Evolutionary conservation across 2,797 vertebrate genomes (phyloP), one percentile per base, ranked within the genome.

Genomic region (Cossypha heuglini): DNA sequence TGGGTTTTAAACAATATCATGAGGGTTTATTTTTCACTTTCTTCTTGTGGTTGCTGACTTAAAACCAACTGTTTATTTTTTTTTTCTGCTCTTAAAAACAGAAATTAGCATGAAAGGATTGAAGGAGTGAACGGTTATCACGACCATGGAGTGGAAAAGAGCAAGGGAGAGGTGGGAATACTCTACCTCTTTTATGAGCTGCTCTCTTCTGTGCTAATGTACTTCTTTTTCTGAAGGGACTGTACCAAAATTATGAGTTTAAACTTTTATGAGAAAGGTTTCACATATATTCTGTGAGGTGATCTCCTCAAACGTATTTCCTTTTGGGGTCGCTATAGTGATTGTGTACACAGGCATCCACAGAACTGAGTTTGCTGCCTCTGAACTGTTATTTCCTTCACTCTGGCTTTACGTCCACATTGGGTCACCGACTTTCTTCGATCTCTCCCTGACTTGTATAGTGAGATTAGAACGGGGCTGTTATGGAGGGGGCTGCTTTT

Each of bases 21-120:
- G 7, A 84, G 24, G 12, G 31, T 59, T 86, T 84, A 26, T 51
- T 94, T 83, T 78, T 46, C 12, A 21, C 35, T 43, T 77, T 73
- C 18, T 87, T 43, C 2, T 51, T 78, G 4, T 68, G 90, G 18
- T 54, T 84, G 35, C 46, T 94, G 49, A 45, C 55, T 68, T 95
- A 35, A 93, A 94, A 91, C 35, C 33, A 82, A 85, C 13, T 55
- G 25, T 52, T 92, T 62, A 5, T 94, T 93, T 96, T 95, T 88
- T 35, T 35, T 74, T 91, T 73, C 74, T 58, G 25, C 45, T 88
- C 64, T 94, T 93, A 93, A 89, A 58, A 62, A 96, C 93, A 93
- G 73, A 95, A 97, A 97, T 87, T 83, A 90, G 14, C 35, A 76
- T 63, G 46, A 78, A 96, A 95, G 82, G 35, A 94, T 90, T 84